These are phyloP conservation scores for Macrotis lagotis DNA, from an alignment of 2,113 vertebrate species.

Conservation along the genomic window DNA sequence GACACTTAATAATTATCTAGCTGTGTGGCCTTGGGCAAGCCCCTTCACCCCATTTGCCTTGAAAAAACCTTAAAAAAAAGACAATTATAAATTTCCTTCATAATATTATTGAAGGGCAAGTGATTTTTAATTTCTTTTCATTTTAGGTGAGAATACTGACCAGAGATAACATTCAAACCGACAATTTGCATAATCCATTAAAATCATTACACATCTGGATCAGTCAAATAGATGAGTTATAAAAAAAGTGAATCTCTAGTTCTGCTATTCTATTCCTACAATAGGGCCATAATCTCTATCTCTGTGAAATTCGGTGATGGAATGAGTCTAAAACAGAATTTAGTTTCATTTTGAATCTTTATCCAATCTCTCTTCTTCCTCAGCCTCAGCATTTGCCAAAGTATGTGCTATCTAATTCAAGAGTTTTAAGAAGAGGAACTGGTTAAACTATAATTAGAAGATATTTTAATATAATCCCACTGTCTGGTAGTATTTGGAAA, in stretches of 20 bases:
- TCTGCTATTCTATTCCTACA: background rate
- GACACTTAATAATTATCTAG: too few relatives aligned
- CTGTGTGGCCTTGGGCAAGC: too few relatives aligned
- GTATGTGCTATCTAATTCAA: slow-evolving; percentile 5
- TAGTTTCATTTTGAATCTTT: slow-evolving; percentile 31
- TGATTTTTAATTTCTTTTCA: slow-evolving; percentile 22
- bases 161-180: background rate
- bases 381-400: background rate
- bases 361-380: background rate
- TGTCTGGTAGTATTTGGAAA: background rate
- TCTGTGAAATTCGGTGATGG: background rate
- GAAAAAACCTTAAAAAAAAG: too few relatives aligned
- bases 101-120: slow-evolving; percentile 18
- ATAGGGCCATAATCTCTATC: background rate
- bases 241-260: background rate
- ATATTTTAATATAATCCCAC: background rate
- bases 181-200: background rate
- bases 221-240: background rate
- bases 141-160: background rate
- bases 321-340: slow-evolving; percentile 12
- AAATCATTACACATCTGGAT: background rate
- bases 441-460: background rate
- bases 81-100: too few relatives aligned
- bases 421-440: background rate
- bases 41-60: too few relatives aligned